phyloP scores from a whole-genome alignment of 1,140 invertebrate species.

The Drosophila nikananu region DNA sequence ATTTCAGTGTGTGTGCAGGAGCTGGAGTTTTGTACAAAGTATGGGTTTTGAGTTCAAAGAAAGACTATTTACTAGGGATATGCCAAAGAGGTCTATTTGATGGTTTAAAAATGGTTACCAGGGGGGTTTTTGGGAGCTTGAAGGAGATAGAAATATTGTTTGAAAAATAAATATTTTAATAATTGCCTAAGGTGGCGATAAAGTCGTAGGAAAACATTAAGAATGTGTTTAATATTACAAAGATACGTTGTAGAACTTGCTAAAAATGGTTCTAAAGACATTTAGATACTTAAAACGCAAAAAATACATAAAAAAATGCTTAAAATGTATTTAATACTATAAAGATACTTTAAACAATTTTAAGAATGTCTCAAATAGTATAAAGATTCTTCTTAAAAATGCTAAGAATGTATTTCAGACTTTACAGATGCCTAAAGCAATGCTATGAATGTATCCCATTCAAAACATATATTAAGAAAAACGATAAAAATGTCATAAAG shows the following conservation, averaged over 20 bases:
- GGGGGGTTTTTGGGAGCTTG: no score
- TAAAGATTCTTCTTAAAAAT: background rate
- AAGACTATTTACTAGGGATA: background rate
- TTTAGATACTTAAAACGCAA: background rate
- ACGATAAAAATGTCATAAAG: background rate
- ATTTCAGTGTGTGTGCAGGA: background rate
- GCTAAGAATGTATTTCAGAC: background rate
- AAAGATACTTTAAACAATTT: fast-evolving
- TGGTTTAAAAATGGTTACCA: background rate
- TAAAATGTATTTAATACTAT: background rate
- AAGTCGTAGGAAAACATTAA: background rate
- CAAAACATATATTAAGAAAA: no score
- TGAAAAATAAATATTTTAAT: no score
- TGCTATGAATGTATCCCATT: background rate
- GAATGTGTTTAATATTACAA: background rate
- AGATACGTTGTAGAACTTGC: background rate
- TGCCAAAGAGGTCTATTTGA: background rate
- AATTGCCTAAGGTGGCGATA: no score
- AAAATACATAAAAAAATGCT: background rate
- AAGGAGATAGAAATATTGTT: background rate
- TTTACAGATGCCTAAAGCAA: no score
- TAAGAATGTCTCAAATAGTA: background rate
- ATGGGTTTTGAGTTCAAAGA: background rate
- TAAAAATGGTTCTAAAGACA: no score
- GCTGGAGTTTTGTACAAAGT: constrained; percentile 15